These are phyloP conservation scores for Empis livida DNA, from an alignment of 2,888 invertebrate genomes.

Conservation along the genomic window DNA sequence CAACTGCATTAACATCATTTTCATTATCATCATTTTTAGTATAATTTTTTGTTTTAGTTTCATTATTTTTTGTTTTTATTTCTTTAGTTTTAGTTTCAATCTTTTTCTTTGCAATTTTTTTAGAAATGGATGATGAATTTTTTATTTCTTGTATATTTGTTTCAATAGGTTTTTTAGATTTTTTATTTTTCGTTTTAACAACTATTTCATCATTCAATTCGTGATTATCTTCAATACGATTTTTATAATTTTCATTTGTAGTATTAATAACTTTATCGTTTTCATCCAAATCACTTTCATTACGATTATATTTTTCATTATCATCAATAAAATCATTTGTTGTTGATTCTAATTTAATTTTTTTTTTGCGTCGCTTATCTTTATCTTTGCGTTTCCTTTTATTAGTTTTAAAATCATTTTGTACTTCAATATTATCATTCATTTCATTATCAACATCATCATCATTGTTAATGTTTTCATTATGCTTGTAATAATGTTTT, in stretches of 20 bases:
- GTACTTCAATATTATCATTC: slow-evolving; percentile 2
- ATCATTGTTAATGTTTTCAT: slow-evolving; percentile 21
- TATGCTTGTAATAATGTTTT: not conserved
- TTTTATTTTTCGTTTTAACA: too few species aligned
- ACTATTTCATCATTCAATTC: not conserved
- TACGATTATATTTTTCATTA: too few species aligned
- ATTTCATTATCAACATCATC: slow-evolving; percentile 14
- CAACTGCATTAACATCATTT: too few species aligned
- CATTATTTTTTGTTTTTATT: too few species aligned
- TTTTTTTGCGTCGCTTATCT: slow-evolving; percentile 31
- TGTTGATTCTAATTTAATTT: not conserved
- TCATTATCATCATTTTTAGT: too few species aligned
- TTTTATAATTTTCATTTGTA: not conserved
- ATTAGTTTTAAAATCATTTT: slow-evolving; percentile 10
- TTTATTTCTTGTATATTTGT: too few species aligned
- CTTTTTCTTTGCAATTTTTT: too few species aligned
- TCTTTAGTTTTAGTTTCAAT: too few species aligned
- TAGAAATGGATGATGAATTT: too few species aligned
- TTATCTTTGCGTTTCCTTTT: slow-evolving; percentile 34
- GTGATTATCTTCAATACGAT: not conserved
- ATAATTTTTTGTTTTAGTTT: too few species aligned
- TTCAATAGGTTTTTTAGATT: too few species aligned
- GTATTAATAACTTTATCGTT: too few species aligned
- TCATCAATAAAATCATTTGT: not conserved
- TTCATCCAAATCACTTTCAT: not conserved